Base-by-base conservation (phyloP, 2,113 vertebrate genomes). In the Lasiurus cinereus region DNA sequence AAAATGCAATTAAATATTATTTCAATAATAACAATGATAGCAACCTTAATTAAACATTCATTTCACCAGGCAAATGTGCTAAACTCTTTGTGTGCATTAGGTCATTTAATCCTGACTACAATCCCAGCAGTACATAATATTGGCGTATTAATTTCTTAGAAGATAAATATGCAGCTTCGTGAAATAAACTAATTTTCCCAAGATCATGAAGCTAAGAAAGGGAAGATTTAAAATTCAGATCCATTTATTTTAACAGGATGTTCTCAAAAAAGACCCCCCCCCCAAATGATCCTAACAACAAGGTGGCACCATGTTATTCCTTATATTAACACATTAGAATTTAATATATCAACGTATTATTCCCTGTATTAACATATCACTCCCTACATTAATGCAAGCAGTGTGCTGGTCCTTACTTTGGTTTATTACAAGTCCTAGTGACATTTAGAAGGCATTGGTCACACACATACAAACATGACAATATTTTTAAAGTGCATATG, bases 31-130 rank as follows among this genome's bases (percentile, higher is more conserved):
- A 73, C 27, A 59, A 43, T 43, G 73, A 64, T 31, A 88, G 22
- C 19, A 70, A 84, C 16, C n/a, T 78, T 87, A 91, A 91, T 52
- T 91, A 85, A 91, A 73, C 8, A 92, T 52, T 54, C 62, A 66
- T 19, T 74, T 48, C 1, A 36, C 12, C 14, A 79, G 6, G 29
- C 43, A 67, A 19, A 19, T 69, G 27, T 64, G 39, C 18, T 79
- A 74, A 83, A 83, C 39, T 62, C 13, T 83, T 67, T 33, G 10
- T 90, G 29, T 70, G n/a, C 6, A 90, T 74, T 50, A 52, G 54
- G 2, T 76, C 64, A 72, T 79, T 87, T 74, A 94, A 90, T 48
- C 29, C 56, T 88, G 91, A 87, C 43, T 79, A 70, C 10, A 64
- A 52, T 84, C 4, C 70, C 94, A 31, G 14, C 54, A 87, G 29